A percentile compares a stretch with the other conserved stretches of the same genome.
phyloP scores from a whole-genome alignment of 2,888 invertebrate species.

The Dryobota labecula region DNA sequence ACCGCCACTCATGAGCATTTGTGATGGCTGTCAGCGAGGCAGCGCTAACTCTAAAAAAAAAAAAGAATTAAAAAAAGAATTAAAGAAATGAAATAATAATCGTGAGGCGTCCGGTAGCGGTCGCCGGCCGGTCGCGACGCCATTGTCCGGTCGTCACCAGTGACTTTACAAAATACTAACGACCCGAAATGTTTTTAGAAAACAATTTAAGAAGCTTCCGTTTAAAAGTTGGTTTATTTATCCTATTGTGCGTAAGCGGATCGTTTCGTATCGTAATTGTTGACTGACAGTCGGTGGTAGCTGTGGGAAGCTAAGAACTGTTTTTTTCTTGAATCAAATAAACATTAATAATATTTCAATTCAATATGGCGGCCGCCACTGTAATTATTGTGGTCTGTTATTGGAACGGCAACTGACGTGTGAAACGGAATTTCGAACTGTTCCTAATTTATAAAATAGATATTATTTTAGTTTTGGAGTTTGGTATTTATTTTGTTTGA shows the following conservation, averaged over 20 bases:
- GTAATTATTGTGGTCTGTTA: conserved; percentile 65
- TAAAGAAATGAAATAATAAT: conserved; percentile 68
- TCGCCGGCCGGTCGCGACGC: conserved; percentile 57
- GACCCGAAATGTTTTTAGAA: conserved; percentile 86
- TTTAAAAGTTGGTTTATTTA: conserved; percentile 84
- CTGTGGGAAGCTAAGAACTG: conserved; percentile 64
- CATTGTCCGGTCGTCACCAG: conserved; percentile 77
- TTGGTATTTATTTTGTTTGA: conserved; percentile 60
- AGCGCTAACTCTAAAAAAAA: conserved; percentile 60
- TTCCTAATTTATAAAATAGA: conserved; percentile 65
- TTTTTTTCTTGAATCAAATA: conserved; percentile 69
- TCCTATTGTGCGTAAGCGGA: conserved; percentile 84
- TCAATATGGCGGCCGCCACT: conserved; percentile 56
- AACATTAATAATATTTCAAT: conserved; percentile 67
- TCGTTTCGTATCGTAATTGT: conserved; percentile 85
- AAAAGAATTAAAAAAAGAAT: conserved; percentile 59
- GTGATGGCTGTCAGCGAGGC: conserved; percentile 65
- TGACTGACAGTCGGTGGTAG: conserved; percentile 61
- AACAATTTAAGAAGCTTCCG: conserved; percentile 89
- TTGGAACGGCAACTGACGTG: conserved; percentile 69
- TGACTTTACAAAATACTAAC: conserved; percentile 79
- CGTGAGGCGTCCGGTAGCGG: conserved; percentile 69
- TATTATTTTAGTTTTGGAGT: conserved; percentile 55
- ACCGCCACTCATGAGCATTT: conserved; percentile 67
- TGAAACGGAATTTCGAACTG: conserved; percentile 61